Evolutionary conservation across 2,797 vertebrate genomes (phyloP).

Genomic region (Ara ararauna): DNA sequence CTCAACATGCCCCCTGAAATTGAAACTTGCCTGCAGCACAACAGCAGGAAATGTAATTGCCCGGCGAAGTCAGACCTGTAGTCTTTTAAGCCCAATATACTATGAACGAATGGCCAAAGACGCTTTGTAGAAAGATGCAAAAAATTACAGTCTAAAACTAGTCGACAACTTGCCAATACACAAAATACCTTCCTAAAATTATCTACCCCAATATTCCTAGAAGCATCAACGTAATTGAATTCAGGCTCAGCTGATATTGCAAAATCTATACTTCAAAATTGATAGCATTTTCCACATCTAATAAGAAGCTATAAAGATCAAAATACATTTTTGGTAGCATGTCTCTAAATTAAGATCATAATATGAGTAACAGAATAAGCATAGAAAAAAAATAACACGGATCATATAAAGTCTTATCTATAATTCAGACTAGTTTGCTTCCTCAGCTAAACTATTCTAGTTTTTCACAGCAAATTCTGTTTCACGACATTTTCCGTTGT

Average conservation of each 20-base stretch:
- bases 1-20: neutral
- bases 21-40: neutral
- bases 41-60: accelerated
- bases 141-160: neutral
- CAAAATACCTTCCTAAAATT: neutral
- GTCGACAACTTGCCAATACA: neutral
- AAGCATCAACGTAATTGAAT: neutral
- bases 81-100: neutral
- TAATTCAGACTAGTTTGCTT: neutral
- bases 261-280: neutral
- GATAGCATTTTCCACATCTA: neutral
- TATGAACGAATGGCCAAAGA: neutral
- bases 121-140: neutral
- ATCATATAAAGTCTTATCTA: neutral
- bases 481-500: neutral
- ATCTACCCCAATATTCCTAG: neutral
- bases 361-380: neutral
- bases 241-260: neutral
- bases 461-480: neutral
- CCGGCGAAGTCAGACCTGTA: neutral
- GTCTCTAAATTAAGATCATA: neutral
- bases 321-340: neutral
- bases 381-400: neutral
- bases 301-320: neutral
- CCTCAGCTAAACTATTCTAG: neutral